Evolutionary conservation across 1,140 invertebrate species (phyloP), one percentile per base, ranked within the genome.

Genomic region (Rhyacophila brunnea): DNA sequence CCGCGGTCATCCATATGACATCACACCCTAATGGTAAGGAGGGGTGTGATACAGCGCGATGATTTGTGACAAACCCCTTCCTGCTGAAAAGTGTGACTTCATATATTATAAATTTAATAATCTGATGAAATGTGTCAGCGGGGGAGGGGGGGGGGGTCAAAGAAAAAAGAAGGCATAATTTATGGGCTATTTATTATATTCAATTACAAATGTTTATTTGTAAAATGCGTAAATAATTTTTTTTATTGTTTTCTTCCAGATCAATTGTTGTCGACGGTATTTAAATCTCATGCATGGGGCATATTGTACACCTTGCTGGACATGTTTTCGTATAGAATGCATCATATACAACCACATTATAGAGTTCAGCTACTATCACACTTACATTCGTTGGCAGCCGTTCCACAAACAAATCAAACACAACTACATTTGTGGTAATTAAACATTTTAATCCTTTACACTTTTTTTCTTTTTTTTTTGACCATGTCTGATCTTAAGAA

Each of bases 301-400:
- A 96, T 95, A 46, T 80, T 98, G 4, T 95, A 98, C 69, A 96
- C 93, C 0, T 74, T 98, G 17, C 75, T 98, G 61, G 95, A 98
- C 74, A 97, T 98, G 93, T 97, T 97, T 71, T 94, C 91, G 50
- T 97, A 96, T 71, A 81, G 95, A 44, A 88, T 98, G 76, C 94
- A 97, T 74, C 95, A 98, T 73, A 95, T 96, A 65, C 94, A 96
- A 66, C 92, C 94, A 0, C 93, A 96, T 74, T 98, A 97, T 71
- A 81, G 94, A 47, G 89, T 97, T 0, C 94, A 96, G 69, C 79
- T 98, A 5, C 74, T 98, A 1, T 92, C 91, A 11, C 89, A 96
- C 73, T 83, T 97, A 17, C 90, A 96, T 69, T 92, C 88, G 32
- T 78, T 97, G 19, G 90, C 92, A 6, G 87, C 90, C 6, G 90